phyloP scores from a whole-genome alignment of 2,888 invertebrate species.

The Calameuta pallipes region DNA sequence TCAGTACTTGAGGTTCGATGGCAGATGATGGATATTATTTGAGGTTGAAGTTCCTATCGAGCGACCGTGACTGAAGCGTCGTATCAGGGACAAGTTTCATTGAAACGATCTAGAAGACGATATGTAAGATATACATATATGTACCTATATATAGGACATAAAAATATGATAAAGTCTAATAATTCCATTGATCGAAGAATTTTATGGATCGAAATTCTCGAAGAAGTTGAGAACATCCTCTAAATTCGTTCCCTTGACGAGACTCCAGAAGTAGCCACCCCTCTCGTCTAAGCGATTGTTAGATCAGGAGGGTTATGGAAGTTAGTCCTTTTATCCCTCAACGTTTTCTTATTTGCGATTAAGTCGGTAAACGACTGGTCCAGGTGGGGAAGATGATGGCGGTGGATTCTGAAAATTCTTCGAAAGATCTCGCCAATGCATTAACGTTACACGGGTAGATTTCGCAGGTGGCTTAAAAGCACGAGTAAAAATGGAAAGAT shows the following conservation, averaged over 20 bases:
- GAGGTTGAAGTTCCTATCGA: no score
- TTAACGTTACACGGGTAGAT: neutral
- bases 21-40: neutral
- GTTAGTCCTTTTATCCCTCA: neutral
- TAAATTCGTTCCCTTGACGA: neutral
- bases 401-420: neutral
- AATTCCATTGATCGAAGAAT: no score
- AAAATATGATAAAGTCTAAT: no score
- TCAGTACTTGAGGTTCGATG: neutral
- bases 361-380: neutral
- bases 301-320: neutral
- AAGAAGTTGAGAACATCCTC: neutral
- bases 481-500: neutral
- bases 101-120: neutral
- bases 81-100: neutral
- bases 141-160: no score
- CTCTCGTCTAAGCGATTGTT: neutral
- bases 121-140: no score
- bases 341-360: neutral
- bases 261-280: neutral
- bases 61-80: no score
- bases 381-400: neutral
- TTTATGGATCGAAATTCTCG: neutral
- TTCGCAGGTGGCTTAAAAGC: neutral
- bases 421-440: neutral